Conservation (phyloP, 2,797 vertebrate species). For the Chaunax sp. region DNA sequence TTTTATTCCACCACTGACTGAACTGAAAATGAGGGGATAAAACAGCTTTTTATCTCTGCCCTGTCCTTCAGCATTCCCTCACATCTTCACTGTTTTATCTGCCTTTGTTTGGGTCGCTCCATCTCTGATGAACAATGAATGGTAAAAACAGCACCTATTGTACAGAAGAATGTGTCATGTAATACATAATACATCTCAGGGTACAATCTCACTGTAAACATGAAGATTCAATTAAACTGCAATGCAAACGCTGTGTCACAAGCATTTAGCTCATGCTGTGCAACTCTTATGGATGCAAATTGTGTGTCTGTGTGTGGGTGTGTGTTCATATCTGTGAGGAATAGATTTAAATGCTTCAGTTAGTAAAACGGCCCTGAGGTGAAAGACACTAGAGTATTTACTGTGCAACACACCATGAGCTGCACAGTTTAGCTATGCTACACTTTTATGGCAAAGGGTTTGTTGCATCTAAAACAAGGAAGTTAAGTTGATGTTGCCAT, state of each 20-base stretch:
- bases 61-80: constrained; percentile 11
- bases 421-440: neutral
- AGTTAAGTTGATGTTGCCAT: neutral
- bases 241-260: constrained; percentile 56
- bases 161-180: constrained; percentile 40
- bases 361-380: constrained; percentile 27
- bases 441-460: neutral
- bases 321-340: constrained; percentile 35
- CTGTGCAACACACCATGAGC: neutral
- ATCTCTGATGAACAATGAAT: constrained; percentile 26
- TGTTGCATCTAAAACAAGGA: constrained; percentile 8
- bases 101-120: constrained; percentile 8
- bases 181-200: constrained; percentile 41
- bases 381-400: constrained; percentile 22
- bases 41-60: constrained; percentile 6
- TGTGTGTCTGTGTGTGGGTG: constrained; percentile 40
- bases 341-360: constrained; percentile 44
- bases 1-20: neutral
- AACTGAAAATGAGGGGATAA: constrained; percentile 2
- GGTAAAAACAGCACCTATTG: constrained; percentile 37
- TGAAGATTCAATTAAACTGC: constrained; percentile 52
- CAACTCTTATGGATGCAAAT: constrained; percentile 48
- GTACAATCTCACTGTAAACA: constrained; percentile 52
- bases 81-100: neutral
- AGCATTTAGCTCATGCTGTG: constrained; percentile 51